Evolutionary conservation across 2,888 invertebrate species (phyloP).

Genomic region (Alviniconcha strummeri): DNA sequence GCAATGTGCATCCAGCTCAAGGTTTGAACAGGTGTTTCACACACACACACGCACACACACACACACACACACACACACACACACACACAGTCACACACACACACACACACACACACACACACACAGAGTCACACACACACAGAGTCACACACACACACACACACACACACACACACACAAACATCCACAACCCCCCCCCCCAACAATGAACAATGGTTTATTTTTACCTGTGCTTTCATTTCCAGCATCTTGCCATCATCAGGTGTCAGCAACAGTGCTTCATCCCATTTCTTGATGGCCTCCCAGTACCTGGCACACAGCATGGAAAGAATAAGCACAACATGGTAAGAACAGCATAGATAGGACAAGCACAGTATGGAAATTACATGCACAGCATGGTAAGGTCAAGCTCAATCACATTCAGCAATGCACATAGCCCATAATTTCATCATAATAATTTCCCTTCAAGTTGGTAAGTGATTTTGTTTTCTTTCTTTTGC

Average conservation of each 20-base stretch:
- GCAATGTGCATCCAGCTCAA: conserved; percentile 30
- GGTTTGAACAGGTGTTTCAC: neutral
- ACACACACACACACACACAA: no score
- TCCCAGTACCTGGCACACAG: conserved; percentile 70
- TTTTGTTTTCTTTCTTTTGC: no score
- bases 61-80: neutral
- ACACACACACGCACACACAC: neutral
- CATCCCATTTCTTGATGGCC: conserved; percentile 74
- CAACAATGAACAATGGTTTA: no score
- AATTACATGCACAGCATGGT: no score
- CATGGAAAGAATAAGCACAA: neutral
- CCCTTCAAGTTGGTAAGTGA: no score
- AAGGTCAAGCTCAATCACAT: no score
- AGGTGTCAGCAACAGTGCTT: conserved; percentile 69
- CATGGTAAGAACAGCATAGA: no score
- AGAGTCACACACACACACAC: no score
- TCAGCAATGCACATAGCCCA: no score
- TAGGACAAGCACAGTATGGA: no score
- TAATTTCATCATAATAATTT: no score
- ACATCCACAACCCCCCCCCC: no score
- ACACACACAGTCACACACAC: neutral
- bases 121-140: neutral
- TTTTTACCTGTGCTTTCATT: conserved; percentile 75
- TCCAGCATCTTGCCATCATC: conserved; percentile 71
- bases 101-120: neutral